Evolutionary conservation across 2,113 vertebrate genomes (phyloP), one percentile per base, ranked within the genome.

Genomic region (Ailurus styani): DNA sequence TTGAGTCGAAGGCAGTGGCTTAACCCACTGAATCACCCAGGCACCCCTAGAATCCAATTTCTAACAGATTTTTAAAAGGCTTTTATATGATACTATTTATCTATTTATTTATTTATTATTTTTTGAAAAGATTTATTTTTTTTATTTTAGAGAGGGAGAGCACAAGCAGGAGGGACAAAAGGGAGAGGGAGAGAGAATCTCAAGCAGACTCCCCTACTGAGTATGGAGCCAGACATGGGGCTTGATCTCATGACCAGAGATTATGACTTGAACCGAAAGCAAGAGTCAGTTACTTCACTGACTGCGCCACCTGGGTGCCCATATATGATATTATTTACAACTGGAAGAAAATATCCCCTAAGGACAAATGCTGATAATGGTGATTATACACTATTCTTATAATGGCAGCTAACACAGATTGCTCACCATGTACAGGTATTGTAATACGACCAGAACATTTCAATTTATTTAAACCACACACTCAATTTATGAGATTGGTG

Each of bases 61-160:
- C 62, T 50, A 77, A 62, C 50, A 95, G 12, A 40, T 60, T 83
- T 87, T 81, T 75, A 37, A 47, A 89, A 83, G 68, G 13, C 40
- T 85, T 79, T 15, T 18, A 7, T 64, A 54, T 91, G 55, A 54
- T 2, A 34, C 45, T 83, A 84, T 79, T 91, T 82, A 68, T 10
- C 45, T 83, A 84, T 79, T 91, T 82, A 68, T 10, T 29, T 62
- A 31, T 64, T 66, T n/a, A 17, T 66, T 66, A 29, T 27, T 18
- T n/a, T 66, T n/a, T 18, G 17, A 66, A 66, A 62, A 62, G 12
- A 62, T 62, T 62, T 62, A 62, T 62, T 62, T 34, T 66, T 17
- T 66, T 66, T 66, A 62, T 62, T 62, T 62, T 57, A 23, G 55
- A 50, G 10, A 57, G 31, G n/a, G 62, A 66, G 31, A 17, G 64